These are phyloP conservation scores for Neodiprion virginianus DNA, from an alignment of 1,140 invertebrate genomes.

Conservation along the genomic window DNA sequence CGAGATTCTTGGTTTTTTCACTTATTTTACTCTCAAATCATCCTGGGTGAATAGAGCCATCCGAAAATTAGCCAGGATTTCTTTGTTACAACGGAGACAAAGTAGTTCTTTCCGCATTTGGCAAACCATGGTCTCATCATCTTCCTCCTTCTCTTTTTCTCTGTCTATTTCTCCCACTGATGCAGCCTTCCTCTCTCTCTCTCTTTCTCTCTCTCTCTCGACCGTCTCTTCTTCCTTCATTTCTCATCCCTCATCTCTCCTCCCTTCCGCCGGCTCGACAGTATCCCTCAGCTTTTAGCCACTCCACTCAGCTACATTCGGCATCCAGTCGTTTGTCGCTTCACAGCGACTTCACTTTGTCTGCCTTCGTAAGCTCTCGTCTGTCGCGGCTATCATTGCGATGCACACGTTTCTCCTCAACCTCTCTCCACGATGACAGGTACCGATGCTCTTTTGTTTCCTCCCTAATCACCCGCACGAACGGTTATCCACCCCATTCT, in stretches of 20 bases:
- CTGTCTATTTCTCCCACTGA: not conserved
- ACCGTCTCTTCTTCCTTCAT: not conserved
- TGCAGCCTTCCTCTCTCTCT: not conserved
- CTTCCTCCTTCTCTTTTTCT: not conserved
- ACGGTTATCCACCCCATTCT: too few species aligned
- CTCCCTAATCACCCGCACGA: slow-evolving; percentile 43
- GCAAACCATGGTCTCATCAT: slow-evolving; percentile 2
- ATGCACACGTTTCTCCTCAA: not conserved
- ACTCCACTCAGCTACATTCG: not conserved
- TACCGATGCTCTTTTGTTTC: slow-evolving; percentile 36
- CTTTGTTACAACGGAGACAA: slow-evolving; percentile 3
- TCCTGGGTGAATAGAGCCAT: not conserved
- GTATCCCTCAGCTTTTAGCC: not conserved
- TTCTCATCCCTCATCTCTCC: not conserved
- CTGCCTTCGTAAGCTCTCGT: not conserved
- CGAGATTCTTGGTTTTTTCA: not conserved
- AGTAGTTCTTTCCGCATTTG: slow-evolving; percentile 8
- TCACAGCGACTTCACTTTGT: slow-evolving; percentile 4
- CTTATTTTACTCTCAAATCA: not conserved
- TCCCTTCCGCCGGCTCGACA: not conserved
- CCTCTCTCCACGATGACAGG: not conserved
- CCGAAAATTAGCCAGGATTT: not conserved
- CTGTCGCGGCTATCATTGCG: not conserved
- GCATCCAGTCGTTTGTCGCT: slow-evolving; percentile 6
- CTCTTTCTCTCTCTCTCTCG: not conserved